A percentile compares a stretch with the other conserved stretches of the same genome.
Evolutionary conservation across 2,888 invertebrate species (phyloP).

Genomic region (Orchesella flavescens): DNA sequence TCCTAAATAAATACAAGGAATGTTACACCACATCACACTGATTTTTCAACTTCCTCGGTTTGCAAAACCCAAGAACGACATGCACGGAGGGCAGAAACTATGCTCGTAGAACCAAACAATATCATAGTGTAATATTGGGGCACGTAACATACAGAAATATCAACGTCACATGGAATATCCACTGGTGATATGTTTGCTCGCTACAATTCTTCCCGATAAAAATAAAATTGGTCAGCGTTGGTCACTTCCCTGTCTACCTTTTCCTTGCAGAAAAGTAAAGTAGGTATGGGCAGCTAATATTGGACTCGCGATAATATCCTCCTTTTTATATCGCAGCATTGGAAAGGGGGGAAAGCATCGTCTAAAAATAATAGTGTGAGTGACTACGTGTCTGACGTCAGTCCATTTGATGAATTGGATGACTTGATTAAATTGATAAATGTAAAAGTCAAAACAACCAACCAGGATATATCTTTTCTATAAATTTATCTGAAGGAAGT

Average conservation of each 20-base stretch:
- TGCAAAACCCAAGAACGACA: too few species aligned
- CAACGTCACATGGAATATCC: too few species aligned
- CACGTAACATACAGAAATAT: too few species aligned
- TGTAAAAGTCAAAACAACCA: conserved; percentile 22
- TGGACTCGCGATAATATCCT: not conserved
- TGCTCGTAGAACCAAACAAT: too few species aligned
- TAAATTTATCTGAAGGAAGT: not conserved
- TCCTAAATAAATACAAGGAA: too few species aligned
- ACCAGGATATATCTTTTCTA: not conserved
- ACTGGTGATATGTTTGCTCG: too few species aligned
- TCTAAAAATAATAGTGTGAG: conserved; percentile 60
- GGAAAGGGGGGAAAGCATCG: not conserved
- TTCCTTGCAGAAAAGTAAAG: not conserved
- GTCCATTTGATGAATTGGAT: conserved; percentile 19
- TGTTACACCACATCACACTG: too few species aligned
- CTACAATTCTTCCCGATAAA: too few species aligned
- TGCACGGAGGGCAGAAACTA: too few species aligned
- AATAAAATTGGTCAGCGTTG: not conserved
- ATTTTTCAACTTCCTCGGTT: too few species aligned
- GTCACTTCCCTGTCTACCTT: not conserved
- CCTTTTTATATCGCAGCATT: not conserved
- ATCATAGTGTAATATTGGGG: too few species aligned
- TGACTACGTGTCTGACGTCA: conserved; percentile 60
- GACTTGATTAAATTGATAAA: conserved; percentile 36
- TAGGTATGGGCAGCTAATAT: too few species aligned